These are phyloP conservation scores for Spisula solida DNA, from an alignment of 2,888 invertebrate species.

Conservation along the genomic window DNA sequence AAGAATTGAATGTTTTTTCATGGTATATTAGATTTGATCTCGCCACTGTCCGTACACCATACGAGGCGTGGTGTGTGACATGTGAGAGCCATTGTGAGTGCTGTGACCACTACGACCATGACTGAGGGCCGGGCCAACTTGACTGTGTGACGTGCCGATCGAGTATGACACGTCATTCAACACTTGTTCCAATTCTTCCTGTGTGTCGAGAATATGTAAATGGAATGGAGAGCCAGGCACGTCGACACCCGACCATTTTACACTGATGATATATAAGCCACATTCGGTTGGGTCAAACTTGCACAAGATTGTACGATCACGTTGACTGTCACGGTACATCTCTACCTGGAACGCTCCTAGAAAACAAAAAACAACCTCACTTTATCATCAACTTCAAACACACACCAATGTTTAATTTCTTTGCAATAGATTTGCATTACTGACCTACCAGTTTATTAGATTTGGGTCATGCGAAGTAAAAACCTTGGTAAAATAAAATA, in stretches of 20 bases:
- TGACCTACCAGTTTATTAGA: too few relatives aligned
- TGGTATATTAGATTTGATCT: conserved; percentile 65
- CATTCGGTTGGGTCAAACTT: conserved; percentile 99
- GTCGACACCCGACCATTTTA: conserved; percentile 98
- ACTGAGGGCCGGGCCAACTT: conserved; percentile 7
- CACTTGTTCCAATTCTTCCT: conserved; percentile 93
- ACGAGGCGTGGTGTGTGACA: conserved; percentile 53
- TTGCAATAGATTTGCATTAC: too few relatives aligned
- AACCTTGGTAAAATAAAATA: too few relatives aligned
- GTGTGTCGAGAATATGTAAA: conserved; percentile 99
- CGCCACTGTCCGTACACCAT: conserved; percentile 73
- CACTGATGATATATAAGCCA: conserved; percentile 98
- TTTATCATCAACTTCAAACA: too few relatives aligned
- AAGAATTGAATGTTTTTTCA: neutral
- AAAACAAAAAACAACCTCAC: conserved; percentile 35
- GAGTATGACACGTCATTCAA: conserved; percentile 76
- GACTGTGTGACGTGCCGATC: conserved; percentile 53
- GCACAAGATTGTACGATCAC: conserved; percentile 99
- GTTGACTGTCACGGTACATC: conserved; percentile 99
- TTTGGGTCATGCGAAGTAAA: too few relatives aligned
- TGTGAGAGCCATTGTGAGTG: conserved; percentile 4
- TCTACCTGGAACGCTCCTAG: conserved; percentile 99
- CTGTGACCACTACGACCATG: neutral
- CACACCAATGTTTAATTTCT: too few relatives aligned
- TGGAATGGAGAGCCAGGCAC: conserved; percentile 99